Percentiles rank a stretch among this genome's conserved stretches.
Evolutionary conservation across 2,113 vertebrate species (phyloP).

Genomic region (Psittacus erithacus): DNA sequence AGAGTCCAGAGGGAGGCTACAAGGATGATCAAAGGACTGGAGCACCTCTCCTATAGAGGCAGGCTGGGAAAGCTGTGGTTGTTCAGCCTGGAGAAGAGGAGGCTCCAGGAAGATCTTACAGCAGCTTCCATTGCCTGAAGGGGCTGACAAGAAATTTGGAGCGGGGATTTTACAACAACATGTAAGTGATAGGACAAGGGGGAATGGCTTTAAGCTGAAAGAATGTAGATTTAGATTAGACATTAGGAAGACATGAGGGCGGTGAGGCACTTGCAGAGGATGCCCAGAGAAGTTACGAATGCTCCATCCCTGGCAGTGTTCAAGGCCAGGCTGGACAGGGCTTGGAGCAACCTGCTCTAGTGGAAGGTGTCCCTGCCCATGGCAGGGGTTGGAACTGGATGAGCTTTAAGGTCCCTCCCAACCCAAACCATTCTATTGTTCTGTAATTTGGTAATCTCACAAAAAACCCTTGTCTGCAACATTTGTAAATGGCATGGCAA

Average conservation of each 20-base stretch:
- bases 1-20: background rate
- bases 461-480: background rate
- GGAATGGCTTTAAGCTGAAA: background rate
- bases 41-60: background rate
- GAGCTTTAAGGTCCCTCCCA: background rate
- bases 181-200: background rate
- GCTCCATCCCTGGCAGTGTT: background rate
- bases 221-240: background rate
- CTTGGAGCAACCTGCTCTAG: background rate
- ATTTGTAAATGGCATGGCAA: background rate
- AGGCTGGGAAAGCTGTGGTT: background rate
- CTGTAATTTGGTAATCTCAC: background rate
- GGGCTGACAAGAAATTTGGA: background rate
- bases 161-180: background rate
- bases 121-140: background rate
- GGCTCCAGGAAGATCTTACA: background rate
- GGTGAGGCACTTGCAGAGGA: background rate
- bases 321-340: background rate
- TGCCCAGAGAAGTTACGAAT: background rate
- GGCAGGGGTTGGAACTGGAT: background rate
- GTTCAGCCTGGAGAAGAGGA: background rate
- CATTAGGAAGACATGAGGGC: background rate
- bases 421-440: background rate
- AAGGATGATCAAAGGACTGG: background rate
- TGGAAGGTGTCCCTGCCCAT: background rate